These are phyloP conservation scores for Prorops nasuta DNA, from an alignment of 1,140 invertebrate species.

Conservation along the genomic window DNA sequence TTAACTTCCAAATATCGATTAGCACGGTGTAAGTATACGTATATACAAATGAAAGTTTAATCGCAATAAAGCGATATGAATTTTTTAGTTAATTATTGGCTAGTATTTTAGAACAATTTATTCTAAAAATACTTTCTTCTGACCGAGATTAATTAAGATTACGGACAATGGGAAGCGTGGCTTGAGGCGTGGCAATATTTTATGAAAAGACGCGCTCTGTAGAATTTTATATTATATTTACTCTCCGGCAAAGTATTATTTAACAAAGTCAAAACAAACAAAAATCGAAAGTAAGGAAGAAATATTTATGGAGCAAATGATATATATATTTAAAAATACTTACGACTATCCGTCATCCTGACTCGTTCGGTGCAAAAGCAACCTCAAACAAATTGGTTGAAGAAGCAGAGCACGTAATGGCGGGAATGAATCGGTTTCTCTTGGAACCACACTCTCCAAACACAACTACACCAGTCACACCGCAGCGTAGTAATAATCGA, in stretches of 20 bases:
- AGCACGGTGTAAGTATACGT: no score
- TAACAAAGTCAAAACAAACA: background rate
- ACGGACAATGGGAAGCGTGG: background rate
- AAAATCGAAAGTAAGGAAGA: background rate
- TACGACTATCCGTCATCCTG: constrained; percentile 49
- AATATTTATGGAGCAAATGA: background rate
- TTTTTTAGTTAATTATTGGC: no score
- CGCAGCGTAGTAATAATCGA: no score
- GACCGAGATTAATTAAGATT: no score
- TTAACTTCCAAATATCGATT: no score
- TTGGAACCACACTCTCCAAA: no score
- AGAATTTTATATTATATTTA: background rate
- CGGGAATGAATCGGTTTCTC: no score
- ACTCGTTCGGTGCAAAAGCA: constrained; percentile 1
- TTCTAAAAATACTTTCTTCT: no score
- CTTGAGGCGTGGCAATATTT: background rate
- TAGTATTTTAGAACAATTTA: no score
- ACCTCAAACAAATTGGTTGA: background rate
- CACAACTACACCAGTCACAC: no score
- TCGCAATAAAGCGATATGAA: no score
- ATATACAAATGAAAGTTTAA: no score
- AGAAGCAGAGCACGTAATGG: constrained; percentile 29
- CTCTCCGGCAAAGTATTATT: constrained; percentile 2
- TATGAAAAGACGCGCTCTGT: background rate
- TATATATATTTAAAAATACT: constrained; percentile 25